These are phyloP conservation scores for Bubo bubo DNA, from an alignment of 2,113 vertebrate genomes.

Conservation along the genomic window DNA sequence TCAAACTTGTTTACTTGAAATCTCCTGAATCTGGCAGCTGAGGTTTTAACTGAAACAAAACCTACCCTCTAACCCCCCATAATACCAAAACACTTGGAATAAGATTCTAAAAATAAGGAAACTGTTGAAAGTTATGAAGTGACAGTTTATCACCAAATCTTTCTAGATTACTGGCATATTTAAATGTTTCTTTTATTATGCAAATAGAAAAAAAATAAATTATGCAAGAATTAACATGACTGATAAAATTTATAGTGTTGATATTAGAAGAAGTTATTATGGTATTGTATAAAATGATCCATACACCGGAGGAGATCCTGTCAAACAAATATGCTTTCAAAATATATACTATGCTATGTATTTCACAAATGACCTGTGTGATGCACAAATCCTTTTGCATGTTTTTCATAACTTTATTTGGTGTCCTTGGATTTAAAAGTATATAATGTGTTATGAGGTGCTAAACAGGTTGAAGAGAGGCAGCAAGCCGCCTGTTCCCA, in stretches of 20 bases:
- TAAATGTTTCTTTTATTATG: not conserved
- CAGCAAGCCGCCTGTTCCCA: not conserved
- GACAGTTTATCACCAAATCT: not conserved
- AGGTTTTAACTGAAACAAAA: not conserved
- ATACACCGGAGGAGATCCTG: not conserved
- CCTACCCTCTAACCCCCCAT: accelerated
- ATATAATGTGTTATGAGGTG: accelerated
- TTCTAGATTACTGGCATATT: not conserved
- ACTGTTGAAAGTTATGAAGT: not conserved
- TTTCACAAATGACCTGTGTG: not conserved
- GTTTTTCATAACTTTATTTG: not conserved
- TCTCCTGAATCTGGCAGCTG: not conserved
- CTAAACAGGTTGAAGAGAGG: not conserved
- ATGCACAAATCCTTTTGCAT: accelerated
- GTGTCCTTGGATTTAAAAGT: not conserved
- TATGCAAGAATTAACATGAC: not conserved
- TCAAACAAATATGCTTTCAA: not conserved
- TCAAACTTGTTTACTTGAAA: not conserved
- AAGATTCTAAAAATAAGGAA: not conserved
- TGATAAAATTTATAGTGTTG: not conserved
- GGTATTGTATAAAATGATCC: not conserved
- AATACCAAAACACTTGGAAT: not conserved
- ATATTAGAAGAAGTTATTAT: not conserved
- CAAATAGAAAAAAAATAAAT: not conserved
- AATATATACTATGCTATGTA: accelerated